These are phyloP conservation scores for Chromis chromis DNA, from an alignment of 2,797 vertebrate species.

Conservation along the genomic window DNA sequence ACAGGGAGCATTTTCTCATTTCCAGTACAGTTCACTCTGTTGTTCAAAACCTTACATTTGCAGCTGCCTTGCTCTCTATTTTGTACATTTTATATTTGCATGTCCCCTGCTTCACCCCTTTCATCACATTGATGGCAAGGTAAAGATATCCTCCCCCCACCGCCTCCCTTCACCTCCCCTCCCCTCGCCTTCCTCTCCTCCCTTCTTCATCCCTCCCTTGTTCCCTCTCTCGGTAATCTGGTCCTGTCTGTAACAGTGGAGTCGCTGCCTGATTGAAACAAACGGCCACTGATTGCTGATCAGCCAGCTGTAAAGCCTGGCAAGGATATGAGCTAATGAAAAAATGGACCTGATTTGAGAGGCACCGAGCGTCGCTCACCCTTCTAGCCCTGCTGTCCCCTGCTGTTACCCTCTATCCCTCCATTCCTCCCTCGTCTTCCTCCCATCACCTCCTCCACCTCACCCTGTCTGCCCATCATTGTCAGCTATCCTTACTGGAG, in stretches of 20 bases:
- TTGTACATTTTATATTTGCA: constrained; percentile 70
- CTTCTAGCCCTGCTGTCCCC: constrained; percentile 79
- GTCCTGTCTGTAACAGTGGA: constrained; percentile 81
- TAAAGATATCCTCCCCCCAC: constrained; percentile 62
- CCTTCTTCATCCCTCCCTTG: constrained; percentile 59
- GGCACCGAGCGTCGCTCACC: constrained; percentile 81
- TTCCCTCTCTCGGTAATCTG: constrained; percentile 75
- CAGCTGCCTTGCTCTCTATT: constrained; percentile 58
- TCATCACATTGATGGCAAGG: constrained; percentile 71
- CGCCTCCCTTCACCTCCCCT: constrained; percentile 18
- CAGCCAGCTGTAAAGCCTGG: constrained; percentile 94
- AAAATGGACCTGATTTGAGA: constrained; percentile 91
- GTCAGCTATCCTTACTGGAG: constrained; percentile 63
- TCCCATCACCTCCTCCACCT: constrained; percentile 61
- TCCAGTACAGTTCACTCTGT: constrained; percentile 57
- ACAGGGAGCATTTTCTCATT: constrained; percentile 66
- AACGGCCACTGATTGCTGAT: constrained; percentile 93
- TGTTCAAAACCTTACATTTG: constrained; percentile 63
- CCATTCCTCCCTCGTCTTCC: constrained; percentile 65
- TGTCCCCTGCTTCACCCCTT: constrained; percentile 80
- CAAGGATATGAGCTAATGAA: constrained; percentile 92
- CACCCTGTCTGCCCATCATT: constrained; percentile 70
- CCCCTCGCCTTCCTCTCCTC: constrained; percentile 40
- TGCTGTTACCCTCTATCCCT: constrained; percentile 79
- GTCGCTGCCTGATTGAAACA: constrained; percentile 90